phyloP scores from a whole-genome alignment of 2,797 vertebrate species.

The Sebastolobus altivelis region DNA sequence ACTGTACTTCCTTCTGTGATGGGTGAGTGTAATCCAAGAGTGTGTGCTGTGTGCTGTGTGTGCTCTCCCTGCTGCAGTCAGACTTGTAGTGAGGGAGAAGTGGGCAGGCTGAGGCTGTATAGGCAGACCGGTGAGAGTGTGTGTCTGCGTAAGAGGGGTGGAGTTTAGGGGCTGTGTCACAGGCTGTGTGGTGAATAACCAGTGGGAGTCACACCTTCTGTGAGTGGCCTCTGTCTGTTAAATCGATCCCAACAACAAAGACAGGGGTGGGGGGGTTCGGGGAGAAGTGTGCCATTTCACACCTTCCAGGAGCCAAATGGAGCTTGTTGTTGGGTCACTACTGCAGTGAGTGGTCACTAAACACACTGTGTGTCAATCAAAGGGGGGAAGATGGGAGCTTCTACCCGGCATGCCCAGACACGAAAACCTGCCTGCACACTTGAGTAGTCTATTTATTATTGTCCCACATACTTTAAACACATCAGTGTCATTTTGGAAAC shows the following conservation, averaged over 20 bases:
- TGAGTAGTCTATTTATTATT: slow-evolving; percentile 58
- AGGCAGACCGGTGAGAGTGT: slow-evolving; percentile 68
- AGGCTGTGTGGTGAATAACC: slow-evolving; percentile 51
- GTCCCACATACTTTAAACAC: slow-evolving; percentile 17
- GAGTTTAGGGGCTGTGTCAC: slow-evolving; percentile 64
- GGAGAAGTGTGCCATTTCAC: slow-evolving; percentile 80
- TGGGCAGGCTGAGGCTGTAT: slow-evolving; percentile 61
- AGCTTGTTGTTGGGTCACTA: slow-evolving; percentile 60
- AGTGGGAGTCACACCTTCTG: slow-evolving; percentile 75
- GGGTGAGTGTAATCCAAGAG: slow-evolving; percentile 75
- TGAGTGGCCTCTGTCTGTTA: slow-evolving; percentile 77
- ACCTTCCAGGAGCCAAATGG: slow-evolving; percentile 85
- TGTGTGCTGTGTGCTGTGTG: not conserved
- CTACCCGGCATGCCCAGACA: slow-evolving; percentile 76
- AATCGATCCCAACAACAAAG: slow-evolving; percentile 82
- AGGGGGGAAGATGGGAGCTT: slow-evolving; percentile 49
- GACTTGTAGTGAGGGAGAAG: slow-evolving; percentile 69
- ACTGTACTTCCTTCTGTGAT: slow-evolving; percentile 60
- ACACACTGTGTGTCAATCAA: slow-evolving; percentile 74
- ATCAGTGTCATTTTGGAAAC: slow-evolving; percentile 49
- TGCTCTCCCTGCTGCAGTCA: slow-evolving; percentile 58
- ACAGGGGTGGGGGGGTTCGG: slow-evolving; percentile 8
- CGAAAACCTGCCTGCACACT: slow-evolving; percentile 49
- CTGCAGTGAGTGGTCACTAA: slow-evolving; percentile 55
- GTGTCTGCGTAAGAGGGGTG: slow-evolving; percentile 73